Conservation (phyloP, 2,113 vertebrate genomes). For the Sturnus vulgaris region DNA sequence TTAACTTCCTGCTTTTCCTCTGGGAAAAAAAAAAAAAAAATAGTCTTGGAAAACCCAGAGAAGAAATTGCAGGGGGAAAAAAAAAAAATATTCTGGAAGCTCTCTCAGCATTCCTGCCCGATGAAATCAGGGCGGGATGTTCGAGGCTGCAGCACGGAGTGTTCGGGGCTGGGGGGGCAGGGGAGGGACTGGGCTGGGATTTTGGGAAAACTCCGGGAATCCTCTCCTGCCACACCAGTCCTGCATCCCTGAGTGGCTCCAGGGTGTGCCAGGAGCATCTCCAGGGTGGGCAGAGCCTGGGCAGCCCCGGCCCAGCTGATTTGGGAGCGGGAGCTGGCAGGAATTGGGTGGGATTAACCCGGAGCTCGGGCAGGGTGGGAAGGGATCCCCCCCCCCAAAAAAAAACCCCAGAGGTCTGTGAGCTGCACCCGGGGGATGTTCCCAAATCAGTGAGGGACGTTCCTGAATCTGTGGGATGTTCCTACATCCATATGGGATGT, state of each 20-base stretch:
- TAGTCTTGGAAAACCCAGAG: not conserved
- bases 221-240: fast-evolving
- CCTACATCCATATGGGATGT: too few species aligned
- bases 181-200: not conserved
- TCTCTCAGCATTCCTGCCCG: not conserved
- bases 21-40: not conserved
- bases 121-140: not conserved
- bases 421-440: fast-evolving
- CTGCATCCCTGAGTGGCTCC: fast-evolving
- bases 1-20: not conserved
- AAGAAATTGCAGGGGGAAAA: not conserved
- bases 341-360: fast-evolving
- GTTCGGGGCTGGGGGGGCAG: not conserved
- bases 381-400: not conserved
- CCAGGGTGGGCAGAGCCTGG: fast-evolving
- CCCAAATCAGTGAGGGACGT: not conserved
- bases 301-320: fast-evolving
- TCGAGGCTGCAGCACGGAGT: fast-evolving
- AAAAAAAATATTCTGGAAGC: not conserved
- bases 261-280: fast-evolving
- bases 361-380: not conserved
- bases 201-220: fast-evolving
- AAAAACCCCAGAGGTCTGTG: fast-evolving
- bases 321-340: not conserved
- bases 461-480: too few species aligned